Base-by-base conservation (phyloP, 2,797 vertebrate species). In the Columba guinea region DNA sequence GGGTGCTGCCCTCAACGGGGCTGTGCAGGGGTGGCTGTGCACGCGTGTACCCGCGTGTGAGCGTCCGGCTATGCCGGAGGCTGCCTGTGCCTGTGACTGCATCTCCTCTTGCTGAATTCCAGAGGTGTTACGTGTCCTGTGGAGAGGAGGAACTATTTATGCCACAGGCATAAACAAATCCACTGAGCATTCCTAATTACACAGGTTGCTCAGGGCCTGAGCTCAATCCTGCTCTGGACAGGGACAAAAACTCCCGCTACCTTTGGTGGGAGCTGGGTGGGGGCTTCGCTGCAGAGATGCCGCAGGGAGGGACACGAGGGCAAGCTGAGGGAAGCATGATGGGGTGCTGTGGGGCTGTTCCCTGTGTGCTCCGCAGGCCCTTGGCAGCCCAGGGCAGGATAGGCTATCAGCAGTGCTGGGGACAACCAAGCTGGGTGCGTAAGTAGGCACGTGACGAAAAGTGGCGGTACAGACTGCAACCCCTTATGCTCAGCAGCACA, bases 111-210 rank as follows among this genome's bases (percentile, higher is more conserved):
- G 2, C 49, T 52, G 78, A 93, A 97, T 97, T 97, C 96, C 95
- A 87, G 85, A 95, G 67, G 46, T 0, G 0, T 96, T 95, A 95
- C 35, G 53, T 86, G n/a, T 89, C 85, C 79, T 27, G 34, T 0
- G 1, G 81, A 93, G 91, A 91, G 79, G 52, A 87, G 95, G 52
- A 96, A 63, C 91, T 97, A 90, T 96, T 97, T 97, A 84, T 96
- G 96, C 96, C 93, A 48, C 12, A 48, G 95, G 96, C 95, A 77
- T 84, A 96, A 96, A 96, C 94, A 97, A 96, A 96, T 86, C 83
- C 68, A 73, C 53, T 0, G 11, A 94, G 65, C 55, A 63, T 55
- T 91, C 81, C 46, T 71, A 93, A 56, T 71, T 95, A 56, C 70
- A 80, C 34, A 56, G 89, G 88, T 87, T 83, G 83, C 49, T 89